Base-by-base conservation (phyloP, 2,797 vertebrate genomes). In the Anniella stebbinsi region DNA sequence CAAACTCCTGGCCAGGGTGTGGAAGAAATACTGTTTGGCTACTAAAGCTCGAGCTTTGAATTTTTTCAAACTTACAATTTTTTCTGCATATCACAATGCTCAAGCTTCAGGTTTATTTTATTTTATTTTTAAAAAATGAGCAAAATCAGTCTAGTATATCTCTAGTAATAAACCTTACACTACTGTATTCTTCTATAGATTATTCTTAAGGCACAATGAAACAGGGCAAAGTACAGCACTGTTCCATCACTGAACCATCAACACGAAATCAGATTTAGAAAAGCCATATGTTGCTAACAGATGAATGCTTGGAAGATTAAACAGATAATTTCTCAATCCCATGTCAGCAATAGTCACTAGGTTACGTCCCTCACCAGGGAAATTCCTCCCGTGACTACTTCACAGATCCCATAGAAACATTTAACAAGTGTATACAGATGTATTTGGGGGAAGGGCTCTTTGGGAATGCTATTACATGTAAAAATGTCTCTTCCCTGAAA, bases 211-310 rank as follows among this genome's bases (percentile, higher is more conserved):
- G 2, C 60, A 78, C 57, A 69, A 86, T 28, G 8, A 51, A 86
- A 60, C 11, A 60, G 23, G 13, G n/a, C 10, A 18, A 86, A 75
- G n/a, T 48, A 84, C 11, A 75, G 60, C 82, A 93, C 91, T 87
- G 4, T 88, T 51, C 90, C 51, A 86, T 38, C 89, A 86, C 66
- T 84, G 90, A 63, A 1, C 67, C 30, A 84, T 21, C 89, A 88
- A 0, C 87, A 91, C 48, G 85, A 93, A 33, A 33, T 87, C 51
- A 80, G 33, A 93, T 89, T 88, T 82, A 87, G 77, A 72, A 72
- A 51, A 81, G 91, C 38, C 41, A 91, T 18, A 87, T 23, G n/a
- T 80, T 84, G 23, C 89, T 84, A 73, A 51, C 12, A 67, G 28
- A 70, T 7, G 1, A 36, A 66, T 76, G 88, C 18, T 0, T 54